phyloP scores from a whole-genome alignment of 2,113 vertebrate genomes.

The Tringa solitaria region DNA sequence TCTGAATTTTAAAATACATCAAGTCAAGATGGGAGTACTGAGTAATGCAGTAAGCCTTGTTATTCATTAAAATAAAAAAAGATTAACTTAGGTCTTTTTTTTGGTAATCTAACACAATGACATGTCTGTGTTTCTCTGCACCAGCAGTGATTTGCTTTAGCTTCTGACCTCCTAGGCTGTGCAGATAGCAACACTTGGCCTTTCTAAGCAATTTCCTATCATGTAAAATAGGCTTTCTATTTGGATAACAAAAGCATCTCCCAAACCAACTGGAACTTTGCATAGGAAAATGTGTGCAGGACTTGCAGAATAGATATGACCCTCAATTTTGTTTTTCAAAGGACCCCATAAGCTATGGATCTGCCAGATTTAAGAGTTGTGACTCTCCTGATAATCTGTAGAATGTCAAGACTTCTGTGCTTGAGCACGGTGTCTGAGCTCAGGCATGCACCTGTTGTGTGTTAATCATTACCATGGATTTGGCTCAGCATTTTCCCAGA shows the following conservation, averaged over 20 bases:
- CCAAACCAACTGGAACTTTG: background rate
- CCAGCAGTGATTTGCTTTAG: background rate
- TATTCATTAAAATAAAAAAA: background rate
- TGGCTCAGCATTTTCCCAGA: background rate
- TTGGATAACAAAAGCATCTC: background rate
- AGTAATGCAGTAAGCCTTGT: background rate
- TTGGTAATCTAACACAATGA: background rate
- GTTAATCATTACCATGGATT: background rate
- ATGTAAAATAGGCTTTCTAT: background rate
- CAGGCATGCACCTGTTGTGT: fast-evolving
- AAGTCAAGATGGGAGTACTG: background rate
- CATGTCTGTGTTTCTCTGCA: background rate
- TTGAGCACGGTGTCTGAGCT: background rate
- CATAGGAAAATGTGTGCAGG: background rate
- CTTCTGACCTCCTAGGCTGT: background rate
- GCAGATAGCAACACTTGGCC: background rate
- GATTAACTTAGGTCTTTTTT: background rate
- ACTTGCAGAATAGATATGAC: background rate
- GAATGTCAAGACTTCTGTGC: background rate
- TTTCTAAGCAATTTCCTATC: background rate
- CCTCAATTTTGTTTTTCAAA: background rate
- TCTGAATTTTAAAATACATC: background rate
- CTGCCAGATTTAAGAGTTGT: background rate
- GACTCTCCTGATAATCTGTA: background rate
- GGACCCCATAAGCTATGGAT: background rate